Percentiles rank a stretch among this genome's conserved stretches.
Evolutionary conservation across 2,797 vertebrate genomes (phyloP).

Genomic region (Dallia pectoralis): DNA sequence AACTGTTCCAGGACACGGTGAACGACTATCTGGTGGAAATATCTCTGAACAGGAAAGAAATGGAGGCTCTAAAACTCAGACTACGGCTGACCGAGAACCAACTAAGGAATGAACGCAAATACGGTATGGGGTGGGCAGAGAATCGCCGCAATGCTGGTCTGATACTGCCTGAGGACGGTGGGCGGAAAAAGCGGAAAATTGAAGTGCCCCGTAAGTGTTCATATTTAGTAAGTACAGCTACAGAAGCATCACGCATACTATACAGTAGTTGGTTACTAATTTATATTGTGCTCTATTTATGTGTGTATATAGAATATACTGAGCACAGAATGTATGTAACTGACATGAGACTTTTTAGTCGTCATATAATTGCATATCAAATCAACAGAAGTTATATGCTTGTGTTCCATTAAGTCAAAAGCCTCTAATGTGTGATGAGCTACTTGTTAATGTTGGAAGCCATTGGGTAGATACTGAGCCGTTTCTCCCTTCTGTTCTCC

Average conservation of each 20-base stretch:
- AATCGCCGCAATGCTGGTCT: conserved; percentile 70
- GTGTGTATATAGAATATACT: neutral
- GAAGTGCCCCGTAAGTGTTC: conserved; percentile 66
- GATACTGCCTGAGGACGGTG: conserved; percentile 45
- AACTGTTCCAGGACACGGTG: conserved; percentile 81
- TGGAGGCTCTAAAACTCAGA: conserved; percentile 74
- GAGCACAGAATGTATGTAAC: neutral
- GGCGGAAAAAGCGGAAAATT: conserved; percentile 67
- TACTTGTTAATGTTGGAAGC: conserved; percentile 74
- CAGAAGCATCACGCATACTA: conserved; percentile 1
- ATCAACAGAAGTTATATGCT: neutral
- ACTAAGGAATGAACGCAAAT: conserved; percentile 77
- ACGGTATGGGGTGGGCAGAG: conserved; percentile 77
- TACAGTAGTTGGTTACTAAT: neutral
- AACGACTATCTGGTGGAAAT: conserved; percentile 81
- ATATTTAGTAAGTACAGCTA: conserved; percentile 1
- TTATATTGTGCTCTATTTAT: neutral
- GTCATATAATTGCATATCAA: neutral
- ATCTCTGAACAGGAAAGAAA: conserved; percentile 79
- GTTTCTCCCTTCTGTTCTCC: conserved; percentile 39
- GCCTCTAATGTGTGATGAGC: conserved; percentile 46
- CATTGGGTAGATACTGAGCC: conserved; percentile 72
- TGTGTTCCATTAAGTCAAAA: neutral
- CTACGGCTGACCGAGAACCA: conserved; percentile 77
- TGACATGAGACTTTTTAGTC: neutral